Evolutionary conservation across 2,888 invertebrate genomes (phyloP).

Genomic region (Chrysomela aeneicollis): DNA sequence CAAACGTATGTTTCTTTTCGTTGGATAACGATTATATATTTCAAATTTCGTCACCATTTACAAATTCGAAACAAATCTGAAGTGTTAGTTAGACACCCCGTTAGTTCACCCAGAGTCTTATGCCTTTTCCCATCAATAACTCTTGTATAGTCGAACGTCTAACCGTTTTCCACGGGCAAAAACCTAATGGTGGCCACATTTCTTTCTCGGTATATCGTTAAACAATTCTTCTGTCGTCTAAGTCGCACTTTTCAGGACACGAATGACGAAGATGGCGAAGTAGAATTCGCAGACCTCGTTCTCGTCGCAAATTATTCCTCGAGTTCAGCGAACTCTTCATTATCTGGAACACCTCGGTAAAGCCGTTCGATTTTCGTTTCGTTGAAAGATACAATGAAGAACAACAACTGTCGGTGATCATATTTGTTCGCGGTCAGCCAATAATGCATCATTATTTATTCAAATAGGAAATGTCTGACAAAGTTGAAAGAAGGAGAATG

Average conservation of each 20-base stretch:
- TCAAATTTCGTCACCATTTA: too few relatives aligned
- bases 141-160: not conserved
- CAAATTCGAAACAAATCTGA: too few relatives aligned
- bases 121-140: too few relatives aligned
- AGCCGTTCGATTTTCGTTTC: slow-evolving; percentile 48
- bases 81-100: too few relatives aligned
- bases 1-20: too few relatives aligned
- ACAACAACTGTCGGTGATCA: not conserved
- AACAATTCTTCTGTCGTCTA: not conserved
- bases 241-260: slow-evolving; percentile 14
- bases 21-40: too few relatives aligned
- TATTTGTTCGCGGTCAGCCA: slow-evolving; percentile 24
- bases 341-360: slow-evolving; percentile 48
- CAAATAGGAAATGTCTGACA: too few relatives aligned
- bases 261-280: slow-evolving; percentile 24
- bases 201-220: slow-evolving; percentile 5
- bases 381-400: slow-evolving; percentile 29
- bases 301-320: slow-evolving; percentile 33
- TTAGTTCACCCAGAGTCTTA: too few relatives aligned
- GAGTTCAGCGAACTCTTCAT: slow-evolving; percentile 47
- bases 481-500: too few relatives aligned
- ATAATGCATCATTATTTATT: too few relatives aligned
- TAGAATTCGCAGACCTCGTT: slow-evolving; percentile 35
- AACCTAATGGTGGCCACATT: not conserved
- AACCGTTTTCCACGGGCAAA: not conserved